Evolutionary conservation across 2,113 vertebrate genomes (phyloP).

Genomic region (Irena cyanogastra): DNA sequence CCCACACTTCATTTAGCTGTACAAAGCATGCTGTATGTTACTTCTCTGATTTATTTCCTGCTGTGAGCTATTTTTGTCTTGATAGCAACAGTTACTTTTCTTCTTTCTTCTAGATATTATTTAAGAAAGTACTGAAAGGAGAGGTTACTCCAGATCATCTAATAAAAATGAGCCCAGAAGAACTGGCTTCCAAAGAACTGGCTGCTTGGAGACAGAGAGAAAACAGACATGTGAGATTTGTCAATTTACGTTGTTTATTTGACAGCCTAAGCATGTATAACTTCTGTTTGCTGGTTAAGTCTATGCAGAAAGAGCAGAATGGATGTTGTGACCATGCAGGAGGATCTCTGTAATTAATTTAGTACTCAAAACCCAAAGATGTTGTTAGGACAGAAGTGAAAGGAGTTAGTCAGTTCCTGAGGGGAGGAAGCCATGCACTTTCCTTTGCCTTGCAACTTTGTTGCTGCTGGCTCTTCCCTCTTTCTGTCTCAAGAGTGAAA

Average conservation of each 20-base stretch:
- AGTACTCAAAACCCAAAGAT: not conserved
- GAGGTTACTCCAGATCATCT: slow-evolving; percentile 92
- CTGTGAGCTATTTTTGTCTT: not conserved
- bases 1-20: not conserved
- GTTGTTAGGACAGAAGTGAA: not conserved
- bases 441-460: not conserved
- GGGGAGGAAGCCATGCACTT: not conserved
- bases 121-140: slow-evolving; percentile 92
- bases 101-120: slow-evolving; percentile 81
- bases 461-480: not conserved
- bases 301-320: not conserved
- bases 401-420: not conserved
- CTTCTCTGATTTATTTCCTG: not conserved
- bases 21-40: not conserved
- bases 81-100: not conserved
- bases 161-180: slow-evolving; percentile 96
- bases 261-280: not conserved
- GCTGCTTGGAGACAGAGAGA: slow-evolving; percentile 97
- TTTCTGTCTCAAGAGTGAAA: not conserved
- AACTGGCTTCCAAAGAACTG: slow-evolving; percentile 94
- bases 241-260: not conserved
- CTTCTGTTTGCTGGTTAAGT: not conserved
- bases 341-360: not conserved
- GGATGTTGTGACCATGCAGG: not conserved
- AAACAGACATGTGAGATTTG: slow-evolving; percentile 89